Conservation (phyloP, 1,140 invertebrate species). For the Drosophila quadrilineata region DNA sequence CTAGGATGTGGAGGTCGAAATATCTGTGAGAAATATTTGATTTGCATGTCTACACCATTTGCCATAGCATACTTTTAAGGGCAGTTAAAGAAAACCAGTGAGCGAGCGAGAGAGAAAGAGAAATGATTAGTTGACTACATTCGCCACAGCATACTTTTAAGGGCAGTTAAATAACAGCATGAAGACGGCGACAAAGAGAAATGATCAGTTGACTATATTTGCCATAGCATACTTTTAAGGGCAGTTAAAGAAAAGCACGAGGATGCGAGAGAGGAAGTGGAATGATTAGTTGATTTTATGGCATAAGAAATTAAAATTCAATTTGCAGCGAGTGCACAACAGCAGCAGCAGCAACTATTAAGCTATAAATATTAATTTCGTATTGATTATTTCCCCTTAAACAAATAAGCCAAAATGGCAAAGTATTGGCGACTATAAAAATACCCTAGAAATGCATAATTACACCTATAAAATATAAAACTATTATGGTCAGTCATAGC, state of each 20-base stretch:
- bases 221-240: slow-evolving; percentile 2
- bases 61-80: slow-evolving; percentile 2
- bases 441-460: too few species aligned
- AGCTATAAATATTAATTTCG: slow-evolving; percentile 7
- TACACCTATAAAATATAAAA: too few species aligned
- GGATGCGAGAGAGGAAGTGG: background rate
- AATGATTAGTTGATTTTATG: slow-evolving; percentile 13
- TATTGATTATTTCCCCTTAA: background rate
- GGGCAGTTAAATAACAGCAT: too few species aligned
- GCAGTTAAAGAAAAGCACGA: background rate
- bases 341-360: background rate
- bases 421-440: too few species aligned
- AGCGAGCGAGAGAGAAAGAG: too few species aligned
- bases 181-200: background rate
- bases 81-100: too few species aligned
- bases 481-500: too few species aligned
- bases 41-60: slow-evolving; percentile 12
- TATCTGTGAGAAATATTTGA: slow-evolving; percentile 2
- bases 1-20: too few species aligned
- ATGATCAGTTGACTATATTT: too few species aligned
- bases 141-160: too few species aligned
- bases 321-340: slow-evolving; percentile 6
- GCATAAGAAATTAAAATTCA: slow-evolving; percentile 24
- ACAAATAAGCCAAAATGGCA: too few species aligned
- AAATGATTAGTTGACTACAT: too few species aligned